These are phyloP conservation scores for Benitochromis conjunctus DNA, from an alignment of 2,113 vertebrate species.

Conservation along the genomic window DNA sequence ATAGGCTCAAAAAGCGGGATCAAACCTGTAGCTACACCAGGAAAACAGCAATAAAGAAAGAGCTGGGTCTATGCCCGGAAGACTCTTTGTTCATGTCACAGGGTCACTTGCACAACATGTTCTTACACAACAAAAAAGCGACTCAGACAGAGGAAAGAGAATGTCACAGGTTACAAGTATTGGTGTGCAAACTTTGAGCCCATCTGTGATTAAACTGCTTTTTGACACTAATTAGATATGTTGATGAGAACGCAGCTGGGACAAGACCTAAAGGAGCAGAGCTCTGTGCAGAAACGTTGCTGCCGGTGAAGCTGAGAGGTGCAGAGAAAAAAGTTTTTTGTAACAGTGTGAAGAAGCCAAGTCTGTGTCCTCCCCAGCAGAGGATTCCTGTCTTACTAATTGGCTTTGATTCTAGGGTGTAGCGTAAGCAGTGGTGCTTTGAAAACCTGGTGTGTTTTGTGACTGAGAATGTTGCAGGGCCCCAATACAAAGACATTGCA, in stretches of 20 bases:
- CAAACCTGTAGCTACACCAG: constrained; percentile 3
- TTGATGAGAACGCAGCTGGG: constrained; percentile 24
- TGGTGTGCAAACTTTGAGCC: constrained; percentile 4
- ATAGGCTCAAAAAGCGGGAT: background rate
- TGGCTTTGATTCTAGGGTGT: constrained; percentile 4
- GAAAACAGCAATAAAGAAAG: background rate
- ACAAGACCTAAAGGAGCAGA: background rate
- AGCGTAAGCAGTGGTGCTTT: background rate
- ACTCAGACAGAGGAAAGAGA: background rate
- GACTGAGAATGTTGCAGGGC: background rate
- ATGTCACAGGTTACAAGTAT: background rate
- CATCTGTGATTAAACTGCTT: constrained; percentile 40
- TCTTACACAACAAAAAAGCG: background rate
- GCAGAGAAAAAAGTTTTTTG: background rate
- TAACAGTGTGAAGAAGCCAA: background rate
- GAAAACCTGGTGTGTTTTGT: background rate
- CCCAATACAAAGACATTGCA: background rate
- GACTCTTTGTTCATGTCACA: constrained; percentile 20
- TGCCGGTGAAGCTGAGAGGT: constrained; percentile 1
- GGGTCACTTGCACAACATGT: constrained; percentile 21
- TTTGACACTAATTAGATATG: constrained; percentile 43
- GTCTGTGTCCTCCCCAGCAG: background rate
- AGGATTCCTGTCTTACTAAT: constrained; percentile 5
- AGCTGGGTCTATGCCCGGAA: constrained; percentile 40
- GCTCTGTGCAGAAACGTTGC: background rate